Evolutionary conservation across 2,113 vertebrate species (phyloP), one percentile per base, ranked within the genome.

Genomic region (Chionomys nivalis): DNA sequence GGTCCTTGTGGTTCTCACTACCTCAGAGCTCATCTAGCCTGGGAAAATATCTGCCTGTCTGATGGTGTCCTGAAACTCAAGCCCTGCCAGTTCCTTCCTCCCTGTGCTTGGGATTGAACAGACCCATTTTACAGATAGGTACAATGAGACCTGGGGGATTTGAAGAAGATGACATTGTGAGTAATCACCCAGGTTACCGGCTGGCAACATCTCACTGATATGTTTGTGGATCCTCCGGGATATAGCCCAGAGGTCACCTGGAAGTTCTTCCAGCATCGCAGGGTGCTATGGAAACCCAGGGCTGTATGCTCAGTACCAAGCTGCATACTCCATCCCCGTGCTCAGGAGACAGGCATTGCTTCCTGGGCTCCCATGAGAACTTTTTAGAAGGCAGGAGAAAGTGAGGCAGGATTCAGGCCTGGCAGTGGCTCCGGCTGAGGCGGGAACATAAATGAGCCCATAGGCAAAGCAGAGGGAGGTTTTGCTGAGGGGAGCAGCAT

Each of bases 251-350:
- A 33, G 1, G 1, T 79, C 6, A 8, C 66, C 36, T 23, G 36
- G 28, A 5, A 13, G n/a, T 14, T 73, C n/a, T 77, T 2, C 1
- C 23, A 3, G 17, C 44, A 44, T 39, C 0, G 0, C 28, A 13
- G 47, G 2, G 17, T 63, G 61, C 33, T 23, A 6, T 28, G 39
- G 73, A 68, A 66, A 58, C 66, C 52, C 28, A 6, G 5, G 36
- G n/a, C 4, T 0, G 0, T 31, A 58, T 17, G 47, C 19, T 5
- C 19, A 75, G 7, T 1, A 7, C 24, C 19, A 0, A 9, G 36
- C 11, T 10, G 31, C 0, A 1, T 24, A 1, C 26, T 1, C 24
- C 1, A 58, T 58, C 19, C 10, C 1, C 0, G 3, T 9, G 9
- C 28, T 2, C 7, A 3, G n/a, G n/a, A 21, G 58, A 47, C 31